phyloP scores from a whole-genome alignment of 2,113 vertebrate genomes.

The Actinemys pallida region DNA sequence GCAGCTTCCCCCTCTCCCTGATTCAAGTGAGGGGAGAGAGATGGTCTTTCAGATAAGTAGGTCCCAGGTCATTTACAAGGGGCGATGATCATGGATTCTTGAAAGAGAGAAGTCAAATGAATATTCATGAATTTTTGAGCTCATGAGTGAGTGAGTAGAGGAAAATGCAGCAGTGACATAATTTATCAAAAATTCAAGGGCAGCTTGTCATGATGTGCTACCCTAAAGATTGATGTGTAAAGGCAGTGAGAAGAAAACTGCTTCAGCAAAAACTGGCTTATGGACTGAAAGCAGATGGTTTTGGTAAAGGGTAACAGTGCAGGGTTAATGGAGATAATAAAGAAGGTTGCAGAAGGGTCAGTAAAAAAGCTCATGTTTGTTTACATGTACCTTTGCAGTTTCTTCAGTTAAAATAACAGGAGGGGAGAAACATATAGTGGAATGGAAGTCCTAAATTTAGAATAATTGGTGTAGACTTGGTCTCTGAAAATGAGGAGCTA shows the following conservation, averaged over 20 bases:
- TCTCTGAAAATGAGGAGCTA: background rate
- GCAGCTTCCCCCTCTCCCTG: background rate
- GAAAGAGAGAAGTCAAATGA: background rate
- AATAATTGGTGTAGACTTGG: background rate
- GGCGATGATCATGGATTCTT: background rate
- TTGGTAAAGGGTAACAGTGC: slow-evolving; percentile 27
- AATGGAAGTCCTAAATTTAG: background rate
- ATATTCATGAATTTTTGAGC: slow-evolving; percentile 27
- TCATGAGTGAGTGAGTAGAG: background rate
- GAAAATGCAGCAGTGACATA: background rate
- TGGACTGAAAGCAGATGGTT: slow-evolving; percentile 32
- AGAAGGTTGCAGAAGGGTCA: background rate
- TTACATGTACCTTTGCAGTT: background rate
- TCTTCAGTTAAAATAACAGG: background rate
- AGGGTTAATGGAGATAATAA: slow-evolving; percentile 3
- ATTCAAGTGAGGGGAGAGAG: accelerated
- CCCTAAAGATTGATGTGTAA: slow-evolving; percentile 1
- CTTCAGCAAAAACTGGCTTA: slow-evolving; percentile 35
- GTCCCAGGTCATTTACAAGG: background rate
- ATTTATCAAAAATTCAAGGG: slow-evolving; percentile 55
- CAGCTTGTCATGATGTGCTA: background rate
- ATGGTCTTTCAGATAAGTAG: background rate
- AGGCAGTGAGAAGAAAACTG: slow-evolving; percentile 43
- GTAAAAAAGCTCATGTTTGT: background rate
- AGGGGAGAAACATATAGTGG: background rate